These are phyloP conservation scores for Steinernema hermaphroditum DNA, from an alignment of 2,888 invertebrate genomes.

Conservation along the genomic window DNA sequence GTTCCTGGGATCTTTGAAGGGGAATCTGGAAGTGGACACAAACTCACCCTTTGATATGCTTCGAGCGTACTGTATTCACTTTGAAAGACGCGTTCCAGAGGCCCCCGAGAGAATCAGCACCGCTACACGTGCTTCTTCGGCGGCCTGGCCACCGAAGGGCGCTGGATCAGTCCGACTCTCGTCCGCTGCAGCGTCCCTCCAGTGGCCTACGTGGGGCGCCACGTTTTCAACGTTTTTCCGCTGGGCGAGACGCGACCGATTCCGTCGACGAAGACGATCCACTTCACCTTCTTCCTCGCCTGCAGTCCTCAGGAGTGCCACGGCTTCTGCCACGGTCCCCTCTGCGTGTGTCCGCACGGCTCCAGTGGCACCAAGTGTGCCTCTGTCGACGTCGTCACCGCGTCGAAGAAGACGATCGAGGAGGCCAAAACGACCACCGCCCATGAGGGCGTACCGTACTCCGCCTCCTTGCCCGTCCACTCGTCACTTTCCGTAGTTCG, in stretches of 20 bases:
- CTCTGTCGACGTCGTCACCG: conserved; percentile 39
- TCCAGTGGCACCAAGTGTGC: conserved; percentile 22
- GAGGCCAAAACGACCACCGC: conserved; percentile 48
- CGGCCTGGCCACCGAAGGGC: conserved; percentile 37
- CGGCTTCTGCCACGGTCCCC: conserved; percentile 54
- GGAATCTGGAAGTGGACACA: no score
- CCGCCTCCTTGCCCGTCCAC: conserved; percentile 48
- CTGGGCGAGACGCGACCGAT: background rate
- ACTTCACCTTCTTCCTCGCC: conserved; percentile 54
- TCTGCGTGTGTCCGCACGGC: conserved; percentile 52
- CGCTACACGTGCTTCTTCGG: conserved; percentile 39
- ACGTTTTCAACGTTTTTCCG: conserved; percentile 28
- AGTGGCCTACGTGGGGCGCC: conserved; percentile 32
- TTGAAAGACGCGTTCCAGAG: background rate
- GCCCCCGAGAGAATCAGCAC: background rate
- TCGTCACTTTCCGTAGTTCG: conserved; percentile 39
- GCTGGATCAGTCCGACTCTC: conserved; percentile 36
- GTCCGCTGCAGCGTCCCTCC: conserved; percentile 37
- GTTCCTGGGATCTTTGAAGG: no score
- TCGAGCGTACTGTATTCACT: no score
- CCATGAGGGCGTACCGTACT: conserved; percentile 51
- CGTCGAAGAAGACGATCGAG: conserved; percentile 44
- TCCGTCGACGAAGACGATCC: conserved; percentile 40
- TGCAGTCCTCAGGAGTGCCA: conserved; percentile 50
- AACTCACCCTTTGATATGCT: no score